phyloP scores from a whole-genome alignment of 2,797 vertebrate genomes.

The Squalus acanthias region DNA sequence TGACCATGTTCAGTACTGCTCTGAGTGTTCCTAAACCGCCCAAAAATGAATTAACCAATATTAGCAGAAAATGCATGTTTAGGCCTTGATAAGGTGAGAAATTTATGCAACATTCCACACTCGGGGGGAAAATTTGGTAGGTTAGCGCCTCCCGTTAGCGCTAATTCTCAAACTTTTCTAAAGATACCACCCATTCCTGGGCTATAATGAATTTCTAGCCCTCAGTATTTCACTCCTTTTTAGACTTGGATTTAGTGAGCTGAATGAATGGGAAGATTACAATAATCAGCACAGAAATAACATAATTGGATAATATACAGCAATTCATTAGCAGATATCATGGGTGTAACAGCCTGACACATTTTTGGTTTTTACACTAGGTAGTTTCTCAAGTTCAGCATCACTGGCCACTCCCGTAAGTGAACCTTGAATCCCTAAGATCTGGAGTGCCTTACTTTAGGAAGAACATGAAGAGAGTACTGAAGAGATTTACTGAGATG shows the following conservation, averaged over 20 bases:
- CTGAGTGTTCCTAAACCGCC: background rate
- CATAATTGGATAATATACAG: background rate
- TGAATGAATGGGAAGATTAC: background rate
- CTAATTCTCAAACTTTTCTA: no score
- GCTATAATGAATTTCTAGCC: no score
- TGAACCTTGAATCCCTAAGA: background rate
- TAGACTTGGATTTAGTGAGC: background rate
- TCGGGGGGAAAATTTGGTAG: no score
- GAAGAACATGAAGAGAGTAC: background rate
- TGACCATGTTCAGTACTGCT: background rate
- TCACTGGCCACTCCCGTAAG: background rate
- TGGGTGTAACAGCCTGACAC: no score
- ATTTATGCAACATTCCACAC: background rate
- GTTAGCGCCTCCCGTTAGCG: no score
- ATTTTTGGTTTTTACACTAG: background rate
- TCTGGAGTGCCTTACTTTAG: no score
- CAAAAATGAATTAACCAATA: background rate
- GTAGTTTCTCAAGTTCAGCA: background rate
- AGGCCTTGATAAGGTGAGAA: background rate
- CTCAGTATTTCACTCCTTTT: background rate
- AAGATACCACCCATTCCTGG: no score
- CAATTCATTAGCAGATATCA: background rate
- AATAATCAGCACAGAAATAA: no score
- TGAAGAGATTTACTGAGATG: background rate
- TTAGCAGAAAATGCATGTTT: background rate